These are phyloP conservation scores for Harpalus rubripes DNA, from an alignment of 2,888 invertebrate species.

Conservation along the genomic window DNA sequence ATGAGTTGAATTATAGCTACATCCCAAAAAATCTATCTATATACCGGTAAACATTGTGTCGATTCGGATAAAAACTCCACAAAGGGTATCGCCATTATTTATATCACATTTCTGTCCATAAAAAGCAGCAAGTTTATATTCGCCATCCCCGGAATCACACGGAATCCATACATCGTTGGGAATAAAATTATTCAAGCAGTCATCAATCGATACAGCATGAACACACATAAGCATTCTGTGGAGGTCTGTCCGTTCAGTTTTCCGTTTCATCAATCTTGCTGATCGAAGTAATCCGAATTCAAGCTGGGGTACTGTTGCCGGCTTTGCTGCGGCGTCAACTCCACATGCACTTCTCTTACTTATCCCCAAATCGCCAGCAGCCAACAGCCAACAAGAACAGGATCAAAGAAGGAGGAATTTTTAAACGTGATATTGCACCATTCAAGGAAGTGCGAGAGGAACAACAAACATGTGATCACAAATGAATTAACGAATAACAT, in stretches of 20 bases:
- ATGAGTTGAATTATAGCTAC: not conserved
- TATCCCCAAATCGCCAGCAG: slow-evolving; percentile 14
- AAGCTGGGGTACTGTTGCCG: slow-evolving; percentile 32
- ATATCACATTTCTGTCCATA: slow-evolving; percentile 42
- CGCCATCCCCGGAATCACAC: not conserved
- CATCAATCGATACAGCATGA: slow-evolving; percentile 53
- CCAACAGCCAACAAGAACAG: not conserved
- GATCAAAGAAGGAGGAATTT: too few species aligned
- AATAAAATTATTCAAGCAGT: slow-evolving; percentile 61
- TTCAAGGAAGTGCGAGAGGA: too few species aligned
- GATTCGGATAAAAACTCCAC: slow-evolving; percentile 39
- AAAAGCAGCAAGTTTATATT: slow-evolving; percentile 49
- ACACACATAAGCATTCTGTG: slow-evolving; percentile 55
- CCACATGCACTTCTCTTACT: slow-evolving; percentile 6
- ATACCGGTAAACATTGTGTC: slow-evolving; percentile 37
- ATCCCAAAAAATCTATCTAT: slow-evolving; percentile 29
- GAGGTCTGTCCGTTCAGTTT: slow-evolving; percentile 57
- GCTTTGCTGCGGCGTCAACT: slow-evolving; percentile 6
- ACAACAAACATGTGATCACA: too few species aligned
- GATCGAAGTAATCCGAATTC: slow-evolving; percentile 60
- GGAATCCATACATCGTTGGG: slow-evolving; percentile 39
- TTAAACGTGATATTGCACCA: too few species aligned
- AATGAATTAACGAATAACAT: too few species aligned
- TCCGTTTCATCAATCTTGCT: slow-evolving; percentile 64
- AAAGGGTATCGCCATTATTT: slow-evolving; percentile 39